These are phyloP conservation scores for Pandemis heparana DNA, from an alignment of 2,888 invertebrate species.

Conservation along the genomic window DNA sequence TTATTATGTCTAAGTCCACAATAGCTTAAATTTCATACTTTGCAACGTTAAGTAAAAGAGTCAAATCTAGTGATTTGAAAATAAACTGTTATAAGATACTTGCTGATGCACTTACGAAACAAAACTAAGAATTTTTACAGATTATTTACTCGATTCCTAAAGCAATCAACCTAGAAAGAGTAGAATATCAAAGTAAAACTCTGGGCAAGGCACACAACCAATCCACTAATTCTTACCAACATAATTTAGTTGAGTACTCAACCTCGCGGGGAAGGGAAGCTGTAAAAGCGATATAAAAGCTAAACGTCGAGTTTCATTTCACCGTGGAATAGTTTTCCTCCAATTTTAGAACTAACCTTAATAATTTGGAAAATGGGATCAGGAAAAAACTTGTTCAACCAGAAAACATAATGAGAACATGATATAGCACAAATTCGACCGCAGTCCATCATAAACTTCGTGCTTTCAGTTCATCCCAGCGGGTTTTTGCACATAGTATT, in stretches of 20 bases:
- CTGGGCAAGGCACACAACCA: neutral
- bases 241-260: neutral
- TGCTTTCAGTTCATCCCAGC: conserved; percentile 1
- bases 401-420: conserved; percentile 7
- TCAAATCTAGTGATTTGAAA: no score
- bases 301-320: neutral
- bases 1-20: no score
- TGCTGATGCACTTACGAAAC: neutral
- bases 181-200: neutral
- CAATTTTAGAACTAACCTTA: neutral
- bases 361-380: neutral
- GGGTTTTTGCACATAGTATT: neutral
- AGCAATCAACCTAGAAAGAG: neutral
- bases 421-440: conserved; percentile 4
- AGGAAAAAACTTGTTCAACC: conserved; percentile 3
- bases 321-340: neutral
- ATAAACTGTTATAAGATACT: no score
- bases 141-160: neutral
- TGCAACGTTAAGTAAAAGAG: no score
- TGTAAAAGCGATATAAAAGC: conserved; percentile 4
- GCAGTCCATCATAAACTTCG: conserved; percentile 9
- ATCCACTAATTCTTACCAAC: neutral
- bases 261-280: no score
- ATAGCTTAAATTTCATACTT: no score
- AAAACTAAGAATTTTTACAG: neutral